Evolutionary conservation across 2,797 vertebrate species (phyloP).

Genomic region (Echeneis naucrates): DNA sequence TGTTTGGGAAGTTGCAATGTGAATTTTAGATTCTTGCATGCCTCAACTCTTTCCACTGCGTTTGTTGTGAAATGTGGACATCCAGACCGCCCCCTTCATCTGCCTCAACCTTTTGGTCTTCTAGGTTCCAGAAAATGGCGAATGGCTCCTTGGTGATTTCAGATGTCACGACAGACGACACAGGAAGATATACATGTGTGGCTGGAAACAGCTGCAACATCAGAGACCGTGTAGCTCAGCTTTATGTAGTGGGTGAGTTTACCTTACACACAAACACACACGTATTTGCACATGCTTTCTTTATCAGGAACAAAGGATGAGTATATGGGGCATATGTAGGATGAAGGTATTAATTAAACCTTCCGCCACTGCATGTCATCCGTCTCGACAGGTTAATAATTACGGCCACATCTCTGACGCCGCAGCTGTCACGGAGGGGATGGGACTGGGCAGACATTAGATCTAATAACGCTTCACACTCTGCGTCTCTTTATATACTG

Average conservation of each 20-base stretch:
- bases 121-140: constrained; percentile 94
- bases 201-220: constrained; percentile 98
- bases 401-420: constrained; percentile 44
- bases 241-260: constrained; percentile 94
- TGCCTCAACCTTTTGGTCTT: background rate
- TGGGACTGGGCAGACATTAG: constrained; percentile 42
- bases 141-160: constrained; percentile 94
- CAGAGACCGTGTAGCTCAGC: constrained; percentile 89
- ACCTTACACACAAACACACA: background rate
- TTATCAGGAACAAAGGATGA: constrained; percentile 36
- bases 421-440: constrained; percentile 54
- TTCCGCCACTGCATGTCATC: constrained; percentile 48
- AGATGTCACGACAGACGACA: constrained; percentile 92
- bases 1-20: background rate
- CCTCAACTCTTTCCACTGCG: background rate
- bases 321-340: constrained; percentile 14
- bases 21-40: background rate
- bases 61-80: background rate
- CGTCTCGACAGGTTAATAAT: constrained; percentile 71
- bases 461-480: constrained; percentile 66
- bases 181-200: constrained; percentile 94
- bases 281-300: constrained; percentile 19
- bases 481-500: constrained; percentile 39
- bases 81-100: background rate
- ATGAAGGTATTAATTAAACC: constrained; percentile 69